Conservation (phyloP, 2,113 vertebrate species). For the Octodon degus region DNA sequence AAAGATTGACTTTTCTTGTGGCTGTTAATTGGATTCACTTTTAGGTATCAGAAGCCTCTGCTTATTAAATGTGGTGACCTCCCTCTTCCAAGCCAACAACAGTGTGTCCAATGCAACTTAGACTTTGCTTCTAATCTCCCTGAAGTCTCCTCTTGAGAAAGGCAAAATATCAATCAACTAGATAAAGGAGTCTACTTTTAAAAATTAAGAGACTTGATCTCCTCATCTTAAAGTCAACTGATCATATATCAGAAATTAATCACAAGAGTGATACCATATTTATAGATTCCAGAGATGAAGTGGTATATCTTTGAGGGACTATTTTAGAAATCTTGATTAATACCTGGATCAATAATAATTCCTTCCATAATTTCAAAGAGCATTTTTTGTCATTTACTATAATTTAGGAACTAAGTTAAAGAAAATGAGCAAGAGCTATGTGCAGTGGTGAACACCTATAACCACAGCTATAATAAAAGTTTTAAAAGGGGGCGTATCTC, state of each 20-base stretch:
- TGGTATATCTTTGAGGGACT: neutral
- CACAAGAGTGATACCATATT: neutral
- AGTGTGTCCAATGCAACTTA: neutral
- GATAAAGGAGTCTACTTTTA: slow-evolving; percentile 16
- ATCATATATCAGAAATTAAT: neutral
- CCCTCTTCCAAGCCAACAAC: neutral
- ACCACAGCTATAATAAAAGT: neutral
- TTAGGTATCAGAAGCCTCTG: neutral
- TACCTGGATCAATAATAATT: neutral
- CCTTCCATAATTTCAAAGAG: neutral
- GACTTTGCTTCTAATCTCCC: neutral
- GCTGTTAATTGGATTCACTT: neutral
- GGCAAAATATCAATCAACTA: neutral
- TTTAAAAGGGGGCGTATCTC: neutral
- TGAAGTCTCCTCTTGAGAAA: neutral
- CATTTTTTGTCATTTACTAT: slow-evolving; percentile 9
- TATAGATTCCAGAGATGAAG: neutral
- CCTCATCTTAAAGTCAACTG: neutral
- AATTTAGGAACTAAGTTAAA: slow-evolving; percentile 39
- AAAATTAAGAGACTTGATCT: neutral
- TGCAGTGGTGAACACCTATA: neutral
- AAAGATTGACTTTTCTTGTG: neutral
- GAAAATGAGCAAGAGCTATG: neutral
- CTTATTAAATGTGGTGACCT: neutral
- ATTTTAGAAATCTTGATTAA: slow-evolving; percentile 24